phyloP scores from a whole-genome alignment of 2,113 vertebrate species.

The Cryptotis parvus region DNA sequence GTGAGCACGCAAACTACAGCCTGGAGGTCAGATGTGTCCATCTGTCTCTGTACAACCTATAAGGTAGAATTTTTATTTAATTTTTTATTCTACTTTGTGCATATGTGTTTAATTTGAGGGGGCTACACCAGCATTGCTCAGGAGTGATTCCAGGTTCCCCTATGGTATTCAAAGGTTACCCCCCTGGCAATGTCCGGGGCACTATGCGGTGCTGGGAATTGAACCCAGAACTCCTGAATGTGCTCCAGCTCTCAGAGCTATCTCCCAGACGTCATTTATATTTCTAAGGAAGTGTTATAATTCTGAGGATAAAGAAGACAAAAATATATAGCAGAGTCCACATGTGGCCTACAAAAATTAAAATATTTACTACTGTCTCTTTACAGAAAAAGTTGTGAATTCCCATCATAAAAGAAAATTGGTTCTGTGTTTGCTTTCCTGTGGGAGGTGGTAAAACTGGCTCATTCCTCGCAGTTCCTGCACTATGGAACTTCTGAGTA shows the following conservation, averaged over 20 bases:
- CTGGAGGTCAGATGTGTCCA: neutral
- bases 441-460: neutral
- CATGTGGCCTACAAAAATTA: neutral
- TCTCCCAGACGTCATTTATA: no score
- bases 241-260: no score
- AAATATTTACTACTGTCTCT: neutral
- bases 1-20: neutral
- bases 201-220: no score
- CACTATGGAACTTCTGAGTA: no score
- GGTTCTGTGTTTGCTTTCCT: neutral
- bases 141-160: no score
- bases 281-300: neutral
- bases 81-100: no score
- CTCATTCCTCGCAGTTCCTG: fast-evolving
- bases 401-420: neutral
- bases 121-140: no score
- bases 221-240: no score
- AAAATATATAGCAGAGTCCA: neutral
- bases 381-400: neutral
- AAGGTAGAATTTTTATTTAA: neutral
- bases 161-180: no score
- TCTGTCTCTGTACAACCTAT: neutral
- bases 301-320: neutral
- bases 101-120: no score
- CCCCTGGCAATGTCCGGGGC: no score